Percentiles rank a stretch among this genome's conserved stretches.
These are phyloP conservation scores for Callyntrura guangdongensis DNA, from an alignment of 2,888 invertebrate genomes.

Conservation along the genomic window DNA sequence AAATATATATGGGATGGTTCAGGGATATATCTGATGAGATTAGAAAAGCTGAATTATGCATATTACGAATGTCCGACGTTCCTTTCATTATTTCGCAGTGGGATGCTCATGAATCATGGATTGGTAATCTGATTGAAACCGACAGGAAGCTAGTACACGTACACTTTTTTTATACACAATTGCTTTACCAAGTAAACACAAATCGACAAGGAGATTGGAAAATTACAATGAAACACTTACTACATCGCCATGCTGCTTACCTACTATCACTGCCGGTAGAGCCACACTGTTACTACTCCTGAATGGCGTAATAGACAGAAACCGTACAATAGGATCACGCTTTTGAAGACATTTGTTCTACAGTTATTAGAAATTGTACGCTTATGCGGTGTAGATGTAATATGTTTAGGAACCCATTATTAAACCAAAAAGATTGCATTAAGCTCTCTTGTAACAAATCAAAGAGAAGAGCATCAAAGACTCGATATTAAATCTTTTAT, in stretches of 20 bases:
- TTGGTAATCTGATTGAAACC: conserved; percentile 74
- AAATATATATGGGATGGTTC: conserved; percentile 74
- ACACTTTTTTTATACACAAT: not conserved
- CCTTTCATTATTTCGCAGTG: conserved; percentile 73
- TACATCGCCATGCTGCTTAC: too few species aligned
- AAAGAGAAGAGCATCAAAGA: conserved; percentile 60
- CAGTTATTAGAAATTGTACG: not conserved
- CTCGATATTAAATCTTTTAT: conserved; percentile 72
- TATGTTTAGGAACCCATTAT: conserved; percentile 51
- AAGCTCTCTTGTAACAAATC: conserved; percentile 64
- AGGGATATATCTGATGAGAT: conserved; percentile 66
- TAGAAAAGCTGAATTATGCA: conserved; percentile 59
- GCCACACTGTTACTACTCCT: not conserved
- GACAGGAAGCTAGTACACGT: conserved; percentile 51
- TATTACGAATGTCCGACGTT: conserved; percentile 37
- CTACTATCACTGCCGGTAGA: not conserved
- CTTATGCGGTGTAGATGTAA: not conserved
- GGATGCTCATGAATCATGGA: conserved; percentile 65
- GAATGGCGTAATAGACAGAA: not conserved
- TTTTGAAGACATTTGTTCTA: conserved; percentile 41
- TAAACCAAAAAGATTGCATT: conserved; percentile 65
- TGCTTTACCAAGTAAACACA: not conserved
- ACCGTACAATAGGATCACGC: conserved; percentile 45
- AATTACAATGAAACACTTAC: conserved; percentile 45
- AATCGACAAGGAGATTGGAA: conserved; percentile 21